phyloP scores from a whole-genome alignment of 2,888 invertebrate genomes.

The Aethes cnicana region DNA sequence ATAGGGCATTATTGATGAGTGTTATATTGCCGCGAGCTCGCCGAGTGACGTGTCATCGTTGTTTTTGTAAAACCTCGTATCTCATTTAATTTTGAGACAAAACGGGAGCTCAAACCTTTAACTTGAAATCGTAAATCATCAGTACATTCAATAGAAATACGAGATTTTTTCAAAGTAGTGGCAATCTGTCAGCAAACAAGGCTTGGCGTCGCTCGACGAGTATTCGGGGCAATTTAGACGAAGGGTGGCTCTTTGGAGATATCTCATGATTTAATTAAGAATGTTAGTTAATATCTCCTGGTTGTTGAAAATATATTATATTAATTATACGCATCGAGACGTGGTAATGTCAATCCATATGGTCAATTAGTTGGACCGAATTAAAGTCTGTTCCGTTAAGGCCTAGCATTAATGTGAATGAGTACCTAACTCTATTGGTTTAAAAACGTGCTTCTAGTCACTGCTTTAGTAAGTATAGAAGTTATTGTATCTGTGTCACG shows the following conservation, averaged over 20 bases:
- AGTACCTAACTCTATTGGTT: conserved; percentile 46
- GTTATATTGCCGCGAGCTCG: no score
- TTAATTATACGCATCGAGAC: conserved; percentile 53
- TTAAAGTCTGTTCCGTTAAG: conserved; percentile 60
- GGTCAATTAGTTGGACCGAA: conserved; percentile 77
- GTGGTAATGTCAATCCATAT: conserved; percentile 67
- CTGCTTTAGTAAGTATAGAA: conserved; percentile 33
- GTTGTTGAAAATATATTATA: conserved; percentile 67
- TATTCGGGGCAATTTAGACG: conserved; percentile 46
- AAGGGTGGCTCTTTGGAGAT: conserved; percentile 60
- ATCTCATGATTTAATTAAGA: conserved; percentile 69
- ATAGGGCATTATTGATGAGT: conserved; percentile 21
- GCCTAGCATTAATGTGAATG: conserved; percentile 57
- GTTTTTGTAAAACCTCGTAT: no score
- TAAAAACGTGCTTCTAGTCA: conserved; percentile 53
- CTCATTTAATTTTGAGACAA: no score
- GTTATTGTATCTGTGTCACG: no score
- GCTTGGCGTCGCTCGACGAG: conserved; percentile 1
- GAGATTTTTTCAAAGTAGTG: no score
- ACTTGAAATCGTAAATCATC: no score
- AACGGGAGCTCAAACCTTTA: no score
- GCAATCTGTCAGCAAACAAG: no score
- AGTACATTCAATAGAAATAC: no score
- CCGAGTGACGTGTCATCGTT: no score
- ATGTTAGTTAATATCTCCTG: conserved; percentile 71